phyloP scores from a whole-genome alignment of 2,797 vertebrate genomes.

The Tenualosa thibaudeaui region DNA sequence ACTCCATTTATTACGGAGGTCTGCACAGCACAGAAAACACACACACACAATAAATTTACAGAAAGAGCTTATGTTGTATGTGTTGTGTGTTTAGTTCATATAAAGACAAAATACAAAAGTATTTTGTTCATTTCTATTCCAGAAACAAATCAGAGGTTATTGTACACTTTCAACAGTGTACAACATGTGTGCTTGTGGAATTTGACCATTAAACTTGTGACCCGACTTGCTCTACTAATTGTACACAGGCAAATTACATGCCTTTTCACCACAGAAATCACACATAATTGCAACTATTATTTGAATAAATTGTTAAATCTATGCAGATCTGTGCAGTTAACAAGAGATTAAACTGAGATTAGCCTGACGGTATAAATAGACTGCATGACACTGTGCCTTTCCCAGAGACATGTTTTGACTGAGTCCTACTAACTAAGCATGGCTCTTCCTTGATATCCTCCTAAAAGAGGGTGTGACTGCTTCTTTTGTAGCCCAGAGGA shows the following conservation, averaged over 20 bases:
- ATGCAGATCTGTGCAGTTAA: neutral
- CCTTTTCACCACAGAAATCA: neutral
- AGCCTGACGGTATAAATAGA: too few species aligned
- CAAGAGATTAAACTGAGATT: too few species aligned
- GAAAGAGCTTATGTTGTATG: neutral
- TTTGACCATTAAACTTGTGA: neutral
- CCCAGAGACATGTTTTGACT: neutral
- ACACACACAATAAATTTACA: neutral
- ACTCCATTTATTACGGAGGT: slow-evolving; percentile 88
- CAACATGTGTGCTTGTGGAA: neutral
- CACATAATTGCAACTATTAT: neutral
- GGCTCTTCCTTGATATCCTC: neutral
- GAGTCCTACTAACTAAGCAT: neutral
- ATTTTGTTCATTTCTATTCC: too few species aligned
- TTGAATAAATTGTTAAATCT: neutral
- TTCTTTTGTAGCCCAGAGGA: neutral
- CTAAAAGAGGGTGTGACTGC: neutral
- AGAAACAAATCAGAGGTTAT: neutral
- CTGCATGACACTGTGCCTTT: neutral
- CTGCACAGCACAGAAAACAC: slow-evolving; percentile 59
- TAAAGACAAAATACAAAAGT: too few species aligned
- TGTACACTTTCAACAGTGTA: neutral
- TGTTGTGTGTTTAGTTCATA: too few species aligned
- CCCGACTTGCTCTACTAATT: too few species aligned
- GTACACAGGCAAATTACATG: neutral